Percentiles rank a stretch among this genome's conserved stretches.
Evolutionary conservation across 1,140 invertebrate genomes (phyloP).

Genomic region (Dendrolimus kikuchii): DNA sequence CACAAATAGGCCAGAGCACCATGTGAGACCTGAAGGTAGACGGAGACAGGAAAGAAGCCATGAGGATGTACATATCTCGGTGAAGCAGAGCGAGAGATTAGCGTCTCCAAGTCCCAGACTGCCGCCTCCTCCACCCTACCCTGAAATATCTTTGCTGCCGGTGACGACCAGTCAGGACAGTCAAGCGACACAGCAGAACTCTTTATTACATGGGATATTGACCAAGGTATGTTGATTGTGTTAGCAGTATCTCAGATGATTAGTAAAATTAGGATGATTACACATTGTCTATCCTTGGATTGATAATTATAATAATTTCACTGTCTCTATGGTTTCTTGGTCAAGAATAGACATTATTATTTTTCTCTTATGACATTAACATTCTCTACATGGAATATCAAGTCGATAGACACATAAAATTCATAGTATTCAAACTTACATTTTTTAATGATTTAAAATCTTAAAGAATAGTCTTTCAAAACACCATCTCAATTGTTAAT

Average conservation of each 20-base stretch:
- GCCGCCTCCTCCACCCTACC: slow-evolving; percentile 79
- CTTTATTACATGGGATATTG: slow-evolving; percentile 82
- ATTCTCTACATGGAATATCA: too few relatives aligned
- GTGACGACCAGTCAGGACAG: slow-evolving; percentile 68
- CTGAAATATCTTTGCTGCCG: slow-evolving; percentile 83
- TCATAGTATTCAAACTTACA: too few relatives aligned
- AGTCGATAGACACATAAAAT: too few relatives aligned
- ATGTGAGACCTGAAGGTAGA: slow-evolving; percentile 37
- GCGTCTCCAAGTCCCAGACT: slow-evolving; percentile 50
- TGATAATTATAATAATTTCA: too few relatives aligned
- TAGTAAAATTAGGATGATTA: background rate
- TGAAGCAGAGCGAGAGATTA: slow-evolving; percentile 40
- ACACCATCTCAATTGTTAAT: too few relatives aligned
- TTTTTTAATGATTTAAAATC: too few relatives aligned
- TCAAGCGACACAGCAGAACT: slow-evolving; percentile 70
- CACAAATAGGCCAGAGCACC: slow-evolving; percentile 38
- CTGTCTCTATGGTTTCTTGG: too few relatives aligned
- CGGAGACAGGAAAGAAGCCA: slow-evolving; percentile 32
- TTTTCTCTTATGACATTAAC: too few relatives aligned
- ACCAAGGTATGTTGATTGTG: slow-evolving; percentile 72
- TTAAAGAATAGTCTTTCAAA: too few relatives aligned
- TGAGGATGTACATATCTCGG: slow-evolving; percentile 34
- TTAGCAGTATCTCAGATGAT: background rate
- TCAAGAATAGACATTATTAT: too few relatives aligned
- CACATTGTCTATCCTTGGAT: too few relatives aligned